Percentiles rank a stretch among this genome's conserved stretches.
Conservation (phyloP, 2,797 vertebrate genomes). For the Clamator glandarius region DNA sequence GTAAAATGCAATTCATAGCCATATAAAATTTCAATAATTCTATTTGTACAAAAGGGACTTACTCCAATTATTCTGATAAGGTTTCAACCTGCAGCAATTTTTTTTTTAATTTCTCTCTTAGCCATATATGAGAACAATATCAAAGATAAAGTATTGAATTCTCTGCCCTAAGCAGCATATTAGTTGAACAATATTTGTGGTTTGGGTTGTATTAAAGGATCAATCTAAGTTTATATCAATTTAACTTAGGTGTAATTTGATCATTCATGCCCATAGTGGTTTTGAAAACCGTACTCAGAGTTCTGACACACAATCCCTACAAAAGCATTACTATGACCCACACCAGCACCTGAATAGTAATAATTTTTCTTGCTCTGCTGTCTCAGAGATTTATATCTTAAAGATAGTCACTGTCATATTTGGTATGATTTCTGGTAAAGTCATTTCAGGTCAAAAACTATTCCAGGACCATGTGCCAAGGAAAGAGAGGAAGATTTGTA, state of each 20-base stretch:
- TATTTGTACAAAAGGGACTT: background rate
- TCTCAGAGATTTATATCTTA: background rate
- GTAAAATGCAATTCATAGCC: slow-evolving; percentile 6
- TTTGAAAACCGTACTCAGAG: background rate
- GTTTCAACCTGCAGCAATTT: background rate
- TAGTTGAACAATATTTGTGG: background rate
- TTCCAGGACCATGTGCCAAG: background rate
- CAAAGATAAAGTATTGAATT: background rate
- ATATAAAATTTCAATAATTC: slow-evolving; percentile 8
- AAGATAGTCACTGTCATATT: background rate
- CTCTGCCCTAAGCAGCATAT: background rate
- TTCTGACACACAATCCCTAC: background rate
- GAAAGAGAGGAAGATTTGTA: background rate
- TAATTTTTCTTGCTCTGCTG: background rate
- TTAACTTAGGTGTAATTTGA: background rate
- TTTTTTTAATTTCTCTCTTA: background rate
- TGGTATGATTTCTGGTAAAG: slow-evolving; percentile 8
- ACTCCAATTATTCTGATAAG: background rate
- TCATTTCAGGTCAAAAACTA: background rate
- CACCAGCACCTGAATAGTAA: background rate
- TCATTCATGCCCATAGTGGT: background rate
- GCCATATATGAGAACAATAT: background rate
- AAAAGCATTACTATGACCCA: background rate
- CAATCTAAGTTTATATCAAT: background rate
- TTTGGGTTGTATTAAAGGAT: background rate